Evolutionary conservation across 2,113 vertebrate genomes (phyloP).

Genomic region (Prionailurus viverrinus): DNA sequence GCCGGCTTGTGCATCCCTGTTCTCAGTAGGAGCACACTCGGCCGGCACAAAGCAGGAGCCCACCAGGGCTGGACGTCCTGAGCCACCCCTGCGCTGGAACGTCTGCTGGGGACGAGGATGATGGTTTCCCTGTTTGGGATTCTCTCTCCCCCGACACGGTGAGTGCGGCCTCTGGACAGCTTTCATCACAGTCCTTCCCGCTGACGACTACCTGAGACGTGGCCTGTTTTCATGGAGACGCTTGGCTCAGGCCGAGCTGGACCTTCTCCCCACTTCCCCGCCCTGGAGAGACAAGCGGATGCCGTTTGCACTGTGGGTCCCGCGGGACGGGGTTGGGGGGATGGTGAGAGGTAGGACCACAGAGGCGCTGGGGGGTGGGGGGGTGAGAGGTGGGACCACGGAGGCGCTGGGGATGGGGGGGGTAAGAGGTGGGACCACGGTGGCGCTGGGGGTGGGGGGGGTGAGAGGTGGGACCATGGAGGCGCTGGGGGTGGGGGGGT

Average conservation of each 20-base stretch:
- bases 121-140: rapidly evolving
- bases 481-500: no score
- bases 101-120: neutral
- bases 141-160: no score
- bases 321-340: neutral
- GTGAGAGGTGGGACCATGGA: no score
- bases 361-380: no score
- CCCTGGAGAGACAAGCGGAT: neutral
- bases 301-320: no score
- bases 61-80: neutral
- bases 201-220: neutral
- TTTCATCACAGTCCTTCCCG: no score
- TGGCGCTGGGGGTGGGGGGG: no score
- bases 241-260: neutral
- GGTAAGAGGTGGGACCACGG: no score
- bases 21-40: no score
- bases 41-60: neutral
- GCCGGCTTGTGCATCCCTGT: rapidly evolving
- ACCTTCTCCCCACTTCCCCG: neutral
- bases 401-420: neutral
- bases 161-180: neutral
- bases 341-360: no score
- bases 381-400: no score
- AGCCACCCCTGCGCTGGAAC: neutral
- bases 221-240: neutral